Evolutionary conservation across 2,113 vertebrate genomes (phyloP), one percentile per base, ranked within the genome.

Genomic region (Benitochromis conjunctus): DNA sequence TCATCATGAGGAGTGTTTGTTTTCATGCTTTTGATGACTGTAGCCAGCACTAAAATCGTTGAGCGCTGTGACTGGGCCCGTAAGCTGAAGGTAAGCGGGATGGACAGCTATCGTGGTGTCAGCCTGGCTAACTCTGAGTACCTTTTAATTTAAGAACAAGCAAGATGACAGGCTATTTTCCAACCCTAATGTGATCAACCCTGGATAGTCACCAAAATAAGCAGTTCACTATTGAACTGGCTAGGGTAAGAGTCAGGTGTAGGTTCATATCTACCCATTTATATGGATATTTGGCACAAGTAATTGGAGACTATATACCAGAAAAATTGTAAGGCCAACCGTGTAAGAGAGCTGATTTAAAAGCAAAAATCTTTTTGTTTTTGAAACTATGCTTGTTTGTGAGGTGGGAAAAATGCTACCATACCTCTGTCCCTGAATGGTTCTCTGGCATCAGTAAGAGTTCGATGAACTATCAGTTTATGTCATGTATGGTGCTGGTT

Each of bases 81-180:
- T 7, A 1, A 29, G 19, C 74, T 94, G 79, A 91, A 86, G 46
- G 24, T 0, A 3, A 0, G 46, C 4, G 91, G 91, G 54, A 91
- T 93, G 93, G 82, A 85, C 0, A 74, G 84, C 1, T 89, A 84
- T 26, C 0, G 0, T 0, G 69, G 76, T 16, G 0, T 29, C 43
- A 93, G 92, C 85, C 86, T 93, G 60, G 91, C 91, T 3, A 7
- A 92, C 83, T 94, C 90, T 93, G 80, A 92, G 92, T 92, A 88
- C 18, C n/a, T 16, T 18, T 36, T 46, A 5, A 24, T 31, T 46
- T 71, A 71, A 46, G 41, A 71, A 46, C 41, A 71, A 71, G 21
- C 41, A 48, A 71, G 66, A 18, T 18, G 41, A 26, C 48, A 12
- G 12, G 9, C 11, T 7, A 51, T 51, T 14, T 48, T 6, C 46